Conservation (phyloP, 2,797 vertebrate genomes). For the Notamacropus eugenii region DNA sequence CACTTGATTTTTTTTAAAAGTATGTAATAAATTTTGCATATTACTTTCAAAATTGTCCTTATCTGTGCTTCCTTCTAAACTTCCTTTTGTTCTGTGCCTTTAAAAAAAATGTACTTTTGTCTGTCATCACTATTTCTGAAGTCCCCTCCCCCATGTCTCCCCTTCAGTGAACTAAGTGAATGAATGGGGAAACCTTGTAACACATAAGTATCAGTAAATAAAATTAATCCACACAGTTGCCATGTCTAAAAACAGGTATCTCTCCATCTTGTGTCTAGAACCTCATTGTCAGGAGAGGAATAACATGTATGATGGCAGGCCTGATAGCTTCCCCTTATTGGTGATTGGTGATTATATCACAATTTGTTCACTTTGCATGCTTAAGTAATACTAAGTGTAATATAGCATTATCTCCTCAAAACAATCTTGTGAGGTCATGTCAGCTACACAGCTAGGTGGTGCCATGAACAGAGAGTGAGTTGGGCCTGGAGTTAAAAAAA, state of each 20-base stretch:
- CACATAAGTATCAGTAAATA: not conserved
- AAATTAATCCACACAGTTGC: not conserved
- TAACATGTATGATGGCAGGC: not conserved
- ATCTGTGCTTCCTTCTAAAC: not conserved
- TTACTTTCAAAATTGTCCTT: not conserved
- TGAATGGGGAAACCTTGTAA: not conserved
- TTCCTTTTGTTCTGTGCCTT: not conserved
- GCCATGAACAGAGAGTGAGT: not conserved
- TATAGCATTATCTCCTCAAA: not conserved
- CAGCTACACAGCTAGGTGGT: not conserved
- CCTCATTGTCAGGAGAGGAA: not conserved
- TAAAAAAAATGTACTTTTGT: not conserved
- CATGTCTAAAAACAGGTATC: not conserved
- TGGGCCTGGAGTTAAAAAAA: not conserved
- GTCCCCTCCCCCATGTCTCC: not conserved
- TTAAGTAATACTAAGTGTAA: not conserved
- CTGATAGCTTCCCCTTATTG: not conserved
- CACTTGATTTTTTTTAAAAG: not conserved
- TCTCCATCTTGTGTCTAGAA: not conserved
- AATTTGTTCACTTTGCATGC: not conserved
- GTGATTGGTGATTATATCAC: not conserved
- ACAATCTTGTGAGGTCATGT: not conserved
- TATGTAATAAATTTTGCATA: not conserved
- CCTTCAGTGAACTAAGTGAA: not conserved
- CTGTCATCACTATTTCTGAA: not conserved